Evolutionary conservation across 2,888 invertebrate species (phyloP), one percentile per base, ranked within the genome.

Genomic region (Melanotus villosus): DNA sequence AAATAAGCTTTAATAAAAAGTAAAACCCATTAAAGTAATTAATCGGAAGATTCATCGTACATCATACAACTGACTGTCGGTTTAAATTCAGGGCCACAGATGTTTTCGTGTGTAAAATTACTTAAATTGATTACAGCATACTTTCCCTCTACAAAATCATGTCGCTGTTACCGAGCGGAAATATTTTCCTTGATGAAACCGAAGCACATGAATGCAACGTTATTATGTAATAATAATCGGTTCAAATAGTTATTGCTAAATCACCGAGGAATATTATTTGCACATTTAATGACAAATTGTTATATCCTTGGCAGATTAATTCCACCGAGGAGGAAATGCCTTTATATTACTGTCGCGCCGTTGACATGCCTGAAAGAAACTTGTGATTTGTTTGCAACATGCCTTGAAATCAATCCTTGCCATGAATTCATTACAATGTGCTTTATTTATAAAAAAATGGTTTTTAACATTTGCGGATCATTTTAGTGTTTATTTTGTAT

Each of bases 61-160:
- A 41, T 41, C 41, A 41, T 41, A 7, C 41, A 16, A 9, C 12
- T 41, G 41, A 41, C 16, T 41, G 9, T 9, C 41, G 41, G 14
- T 21, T 45, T 21, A 45, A 45, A 45, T 45, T 45, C 45, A 45
- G 9, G 21, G 21, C 45, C 45, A 45, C 45, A 45, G 45, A 19
- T 45, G 45, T 45, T 45, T 45, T 45, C 45, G 21, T 18, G 45
- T 45, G 45, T 21, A 45, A 45, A 45, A 45, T 45, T 45, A 45
- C 45, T 45, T 21, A 45, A 45, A 45, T 45, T 45, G 45, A 45
- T 45, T 45, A 21, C 21, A n/a, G 10, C 21, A 21, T 45, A 45
- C 45, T 21, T 45, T 45, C 45, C 45, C 45, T 21, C 18, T 12
- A 18, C 18, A 18, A 16, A 18, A 5, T 41, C 41, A 12, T 19